Base-by-base conservation (phyloP, 2,797 vertebrate species). In the Limosa lapponica region DNA sequence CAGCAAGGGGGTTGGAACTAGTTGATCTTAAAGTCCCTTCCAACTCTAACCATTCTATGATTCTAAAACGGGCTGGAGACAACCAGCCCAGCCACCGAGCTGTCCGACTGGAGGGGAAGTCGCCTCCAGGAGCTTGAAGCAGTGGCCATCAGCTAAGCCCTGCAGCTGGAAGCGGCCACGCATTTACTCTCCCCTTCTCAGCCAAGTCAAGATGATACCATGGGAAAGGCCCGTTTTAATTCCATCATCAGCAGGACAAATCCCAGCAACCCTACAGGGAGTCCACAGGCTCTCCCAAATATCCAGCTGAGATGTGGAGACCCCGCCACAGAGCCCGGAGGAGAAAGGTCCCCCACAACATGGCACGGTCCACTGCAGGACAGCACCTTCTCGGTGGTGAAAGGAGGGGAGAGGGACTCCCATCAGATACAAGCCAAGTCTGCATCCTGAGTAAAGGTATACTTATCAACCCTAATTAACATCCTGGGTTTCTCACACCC, bases 401-500 rank as follows among this genome's bases (percentile, higher is more conserved):
- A 74, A 86, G 67, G 49, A 41, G 59, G 30, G 30, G 51, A 82
- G 34, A 84, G 15, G 43, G 44, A 54, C 48, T 74, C 73, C 71
- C 49, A 55, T 20, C 83, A 89, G 73, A 64, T 44, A 84, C 65
- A 65, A 51, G 54, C 52, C 84, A 39, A 86, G 57, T 48, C 77
- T 65, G 28, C 25, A 77, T 23, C 71, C 95, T 82, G 55, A 17
- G 20, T 3, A 48, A 87, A 97, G 90, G 70, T 65, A 43, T 85
- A 82, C 70, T 90, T 79, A 91, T 84, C 91, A 93, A 72, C 59
- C 46, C 75, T 95, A 88, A 96, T 95, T 80, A 97, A 89, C 61
- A 64, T 79, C 73, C 65, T 4, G 22, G n/a, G 74, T 55, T 74
- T 90, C 96, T 94, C 96, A 97, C 95, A 94, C 94, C 96, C 95